phyloP scores from a whole-genome alignment of 2,888 invertebrate genomes.

The Periphyllus acericola region DNA sequence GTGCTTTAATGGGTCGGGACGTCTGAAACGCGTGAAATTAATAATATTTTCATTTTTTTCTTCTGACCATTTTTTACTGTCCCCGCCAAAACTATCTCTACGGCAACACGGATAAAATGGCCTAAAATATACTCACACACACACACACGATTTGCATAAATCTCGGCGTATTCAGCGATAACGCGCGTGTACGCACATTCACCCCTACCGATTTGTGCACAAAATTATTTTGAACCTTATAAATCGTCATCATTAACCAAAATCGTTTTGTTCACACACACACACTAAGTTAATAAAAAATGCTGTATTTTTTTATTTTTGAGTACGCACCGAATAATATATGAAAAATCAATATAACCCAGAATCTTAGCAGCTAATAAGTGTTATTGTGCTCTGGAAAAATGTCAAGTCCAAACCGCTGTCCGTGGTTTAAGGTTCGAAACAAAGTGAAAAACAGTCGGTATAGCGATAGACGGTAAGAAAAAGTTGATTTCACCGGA shows the following conservation, averaged over 20 bases:
- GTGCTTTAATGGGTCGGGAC: constrained; percentile 1
- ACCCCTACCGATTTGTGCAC: background rate
- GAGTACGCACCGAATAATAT: no score
- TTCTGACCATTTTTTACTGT: constrained; percentile 36
- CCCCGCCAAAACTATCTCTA: constrained; percentile 8
- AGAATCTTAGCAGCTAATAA: no score
- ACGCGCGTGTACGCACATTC: constrained; percentile 13
- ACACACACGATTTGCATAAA: background rate
- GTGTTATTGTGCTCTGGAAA: no score
- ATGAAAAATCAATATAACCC: no score
- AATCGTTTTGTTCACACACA: background rate
- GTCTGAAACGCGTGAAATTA: constrained; percentile 43
- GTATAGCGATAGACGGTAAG: no score
- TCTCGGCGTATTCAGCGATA: constrained; percentile 6
- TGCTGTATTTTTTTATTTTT: background rate
- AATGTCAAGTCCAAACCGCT: no score
- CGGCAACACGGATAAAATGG: constrained; percentile 9
- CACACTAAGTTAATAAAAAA: background rate
- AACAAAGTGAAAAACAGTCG: no score
- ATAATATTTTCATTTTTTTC: constrained; percentile 1
- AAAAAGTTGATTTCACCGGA: no score
- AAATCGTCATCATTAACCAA: background rate
- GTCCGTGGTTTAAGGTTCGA: no score
- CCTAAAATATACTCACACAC: background rate
- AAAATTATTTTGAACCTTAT: constrained; percentile 15